Conservation (phyloP, 2,113 vertebrate genomes). For the Pithys albifrons region DNA sequence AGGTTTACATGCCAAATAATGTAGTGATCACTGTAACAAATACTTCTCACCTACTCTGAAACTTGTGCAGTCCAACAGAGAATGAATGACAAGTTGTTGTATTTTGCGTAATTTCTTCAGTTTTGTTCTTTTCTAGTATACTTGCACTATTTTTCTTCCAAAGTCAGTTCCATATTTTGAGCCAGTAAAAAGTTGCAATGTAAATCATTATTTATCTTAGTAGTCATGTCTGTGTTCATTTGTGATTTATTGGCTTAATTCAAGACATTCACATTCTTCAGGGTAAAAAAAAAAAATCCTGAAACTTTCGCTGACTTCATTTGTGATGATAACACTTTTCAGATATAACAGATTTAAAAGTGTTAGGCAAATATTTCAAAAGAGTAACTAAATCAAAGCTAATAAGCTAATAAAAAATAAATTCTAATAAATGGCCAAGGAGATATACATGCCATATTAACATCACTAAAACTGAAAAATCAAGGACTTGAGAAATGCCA, state of each 20-base stretch:
- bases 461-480: not conserved
- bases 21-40: not conserved
- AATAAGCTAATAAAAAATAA: not conserved
- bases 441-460: not conserved
- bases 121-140: not conserved
- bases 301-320: not conserved
- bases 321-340: not conserved
- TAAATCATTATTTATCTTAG: not conserved
- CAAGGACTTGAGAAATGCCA: conserved; percentile 15
- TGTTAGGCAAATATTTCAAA: conserved; percentile 3
- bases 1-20: not conserved
- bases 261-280: not conserved
- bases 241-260: conserved; percentile 3
- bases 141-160: not conserved
- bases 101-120: not conserved
- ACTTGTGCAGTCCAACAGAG: not conserved
- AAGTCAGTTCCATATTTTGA: not conserved
- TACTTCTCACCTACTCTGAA: not conserved
- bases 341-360: not conserved
- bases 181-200: not conserved
- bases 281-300: not conserved
- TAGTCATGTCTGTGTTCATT: not conserved
- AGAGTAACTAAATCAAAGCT: not conserved
- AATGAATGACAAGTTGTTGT: not conserved
- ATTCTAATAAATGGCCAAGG: not conserved